A percentile compares a stretch with the other conserved stretches of the same genome.
Conservation (phyloP, 2,888 invertebrate species). For the Agriopis leucophaearia region DNA sequence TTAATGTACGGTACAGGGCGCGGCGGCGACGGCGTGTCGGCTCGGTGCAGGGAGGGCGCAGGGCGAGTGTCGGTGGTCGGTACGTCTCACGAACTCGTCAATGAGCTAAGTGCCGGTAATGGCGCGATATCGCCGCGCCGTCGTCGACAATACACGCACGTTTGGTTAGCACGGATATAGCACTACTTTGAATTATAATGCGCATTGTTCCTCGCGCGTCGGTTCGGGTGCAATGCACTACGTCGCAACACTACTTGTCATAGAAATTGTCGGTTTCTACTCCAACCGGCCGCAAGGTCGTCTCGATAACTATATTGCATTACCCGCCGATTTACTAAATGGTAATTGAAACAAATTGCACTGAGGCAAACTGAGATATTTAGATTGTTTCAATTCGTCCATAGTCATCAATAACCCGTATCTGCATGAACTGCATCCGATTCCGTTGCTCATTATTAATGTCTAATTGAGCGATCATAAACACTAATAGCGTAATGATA, state of each 20-base stretch:
- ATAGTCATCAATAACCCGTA: constrained; percentile 34
- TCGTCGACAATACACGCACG: constrained; percentile 69
- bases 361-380: constrained; percentile 36
- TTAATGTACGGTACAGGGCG: constrained; percentile 17
- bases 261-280: constrained; percentile 79
- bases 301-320: constrained; percentile 50
- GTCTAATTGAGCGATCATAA: constrained; percentile 27
- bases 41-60: constrained; percentile 13
- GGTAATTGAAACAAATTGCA: constrained; percentile 41
- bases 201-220: constrained; percentile 79
- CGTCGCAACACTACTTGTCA: constrained; percentile 75
- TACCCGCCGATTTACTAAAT: constrained; percentile 47
- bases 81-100: constrained; percentile 53
- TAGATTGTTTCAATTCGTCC: constrained; percentile 30
- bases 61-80: constrained; percentile 6
- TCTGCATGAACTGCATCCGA: constrained; percentile 36
- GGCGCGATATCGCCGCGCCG: constrained; percentile 53
- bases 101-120: constrained; percentile 57
- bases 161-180: constrained; percentile 81
- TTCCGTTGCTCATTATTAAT: constrained; percentile 24
- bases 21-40: constrained; percentile 4
- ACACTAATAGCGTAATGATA: constrained; percentile 25
- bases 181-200: constrained; percentile 84
- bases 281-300: constrained; percentile 65
- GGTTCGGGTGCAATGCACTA: constrained; percentile 82